phyloP scores from a whole-genome alignment of 1,140 invertebrate genomes.

The Tetragonula clypearis region DNA sequence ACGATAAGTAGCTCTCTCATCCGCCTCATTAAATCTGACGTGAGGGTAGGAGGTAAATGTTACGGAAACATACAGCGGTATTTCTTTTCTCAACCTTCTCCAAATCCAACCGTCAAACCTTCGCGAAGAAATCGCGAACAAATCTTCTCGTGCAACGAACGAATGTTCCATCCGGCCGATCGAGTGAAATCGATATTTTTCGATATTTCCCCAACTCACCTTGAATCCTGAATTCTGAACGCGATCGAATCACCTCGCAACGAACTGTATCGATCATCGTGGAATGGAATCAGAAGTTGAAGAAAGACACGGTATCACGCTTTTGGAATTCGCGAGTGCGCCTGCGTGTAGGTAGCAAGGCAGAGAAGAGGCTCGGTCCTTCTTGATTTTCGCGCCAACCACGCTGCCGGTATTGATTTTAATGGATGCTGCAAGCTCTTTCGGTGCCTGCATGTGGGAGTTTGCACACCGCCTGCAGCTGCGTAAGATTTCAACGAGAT shows the following conservation, averaged over 20 bases:
- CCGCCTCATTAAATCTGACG: conserved; percentile 10
- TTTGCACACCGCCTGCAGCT: conserved; percentile 32
- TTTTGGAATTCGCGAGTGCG: neutral
- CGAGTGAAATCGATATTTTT: neutral
- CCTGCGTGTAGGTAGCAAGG: conserved; percentile 10
- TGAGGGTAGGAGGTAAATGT: neutral
- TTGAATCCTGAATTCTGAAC: neutral
- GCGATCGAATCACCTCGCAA: neutral
- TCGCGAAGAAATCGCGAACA: accelerated
- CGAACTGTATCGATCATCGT: neutral
- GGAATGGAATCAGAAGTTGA: neutral
- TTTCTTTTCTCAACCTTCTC: neutral
- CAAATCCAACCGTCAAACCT: neutral
- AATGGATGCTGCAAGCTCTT: conserved; percentile 71
- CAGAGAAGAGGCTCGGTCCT: conserved; percentile 29
- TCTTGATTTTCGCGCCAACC: conserved; percentile 68
- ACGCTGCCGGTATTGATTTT: conserved; percentile 73
- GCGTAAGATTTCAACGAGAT: conserved; percentile 29
- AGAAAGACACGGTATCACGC: neutral
- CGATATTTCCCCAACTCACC: neutral
- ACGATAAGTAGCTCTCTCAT: neutral
- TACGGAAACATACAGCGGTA: neutral
- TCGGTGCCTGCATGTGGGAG: conserved; percentile 39
- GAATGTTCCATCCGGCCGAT: neutral
- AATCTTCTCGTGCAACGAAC: neutral